Percentiles rank a stretch among this genome's conserved stretches.
These are phyloP conservation scores for Piliocolobus tephrosceles DNA, from an alignment of 2,113 vertebrate species.

Conservation along the genomic window DNA sequence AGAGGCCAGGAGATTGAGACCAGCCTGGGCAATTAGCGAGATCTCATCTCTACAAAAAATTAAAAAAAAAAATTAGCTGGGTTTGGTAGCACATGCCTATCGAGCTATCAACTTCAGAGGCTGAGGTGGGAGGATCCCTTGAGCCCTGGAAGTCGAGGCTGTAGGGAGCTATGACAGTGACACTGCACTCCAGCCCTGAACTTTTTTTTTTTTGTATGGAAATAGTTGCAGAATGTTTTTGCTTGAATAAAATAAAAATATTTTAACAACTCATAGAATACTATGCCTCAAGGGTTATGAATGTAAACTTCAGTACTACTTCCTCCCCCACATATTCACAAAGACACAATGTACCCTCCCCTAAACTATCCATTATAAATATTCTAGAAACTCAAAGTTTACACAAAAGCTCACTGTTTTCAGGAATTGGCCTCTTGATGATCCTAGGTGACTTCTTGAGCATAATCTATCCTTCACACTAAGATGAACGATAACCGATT, in stretches of 20 bases:
- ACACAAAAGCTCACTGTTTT: neutral
- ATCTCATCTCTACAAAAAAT: too few relatives aligned
- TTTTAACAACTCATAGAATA: neutral
- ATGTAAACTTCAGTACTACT: conserved; percentile 24
- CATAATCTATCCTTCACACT: neutral
- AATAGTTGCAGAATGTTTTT: neutral
- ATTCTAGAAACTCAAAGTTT: neutral
- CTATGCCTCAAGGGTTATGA: neutral
- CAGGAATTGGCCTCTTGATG: neutral
- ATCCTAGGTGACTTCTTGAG: neutral
- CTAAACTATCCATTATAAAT: neutral
- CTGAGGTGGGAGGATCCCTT: too few relatives aligned
- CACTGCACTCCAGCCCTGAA: too few relatives aligned
- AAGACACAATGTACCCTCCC: neutral
- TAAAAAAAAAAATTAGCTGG: too few relatives aligned
- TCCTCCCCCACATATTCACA: neutral
- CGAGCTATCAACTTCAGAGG: too few relatives aligned
- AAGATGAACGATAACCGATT: neutral
- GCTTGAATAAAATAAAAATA: neutral
- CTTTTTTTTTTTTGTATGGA: neutral
- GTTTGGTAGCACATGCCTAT: too few relatives aligned
- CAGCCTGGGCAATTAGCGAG: too few relatives aligned
- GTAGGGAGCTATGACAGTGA: too few relatives aligned
- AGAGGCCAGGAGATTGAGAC: too few relatives aligned
- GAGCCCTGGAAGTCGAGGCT: too few relatives aligned